phyloP scores from a whole-genome alignment of 2,797 vertebrate genomes.

The Glossophaga mutica region DNA sequence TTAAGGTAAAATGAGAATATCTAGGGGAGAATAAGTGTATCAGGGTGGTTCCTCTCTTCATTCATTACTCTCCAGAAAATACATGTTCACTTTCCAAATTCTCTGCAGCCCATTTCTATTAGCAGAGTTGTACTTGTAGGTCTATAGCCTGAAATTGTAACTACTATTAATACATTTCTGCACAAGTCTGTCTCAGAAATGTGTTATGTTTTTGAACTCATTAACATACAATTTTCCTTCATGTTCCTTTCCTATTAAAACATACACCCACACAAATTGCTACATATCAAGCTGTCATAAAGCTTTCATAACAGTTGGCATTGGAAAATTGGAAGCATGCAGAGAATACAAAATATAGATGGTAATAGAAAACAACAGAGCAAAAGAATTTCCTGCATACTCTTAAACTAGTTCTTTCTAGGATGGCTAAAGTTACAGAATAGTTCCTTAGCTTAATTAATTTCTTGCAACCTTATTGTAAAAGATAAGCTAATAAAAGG shows the following conservation, averaged over 20 bases:
- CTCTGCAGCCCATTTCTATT: neutral
- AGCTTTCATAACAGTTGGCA: conserved; percentile 11
- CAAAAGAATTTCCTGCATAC: neutral
- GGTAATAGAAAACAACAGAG: neutral
- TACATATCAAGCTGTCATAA: neutral
- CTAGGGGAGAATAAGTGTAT: neutral
- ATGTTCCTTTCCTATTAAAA: conserved; percentile 11
- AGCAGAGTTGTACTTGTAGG: neutral
- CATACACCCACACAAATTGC: neutral
- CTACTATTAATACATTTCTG: neutral
- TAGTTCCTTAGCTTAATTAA: neutral
- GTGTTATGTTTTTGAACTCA: neutral
- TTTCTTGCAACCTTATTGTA: neutral
- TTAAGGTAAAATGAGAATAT: neutral
- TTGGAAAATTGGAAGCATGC: neutral
- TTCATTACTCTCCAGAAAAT: neutral
- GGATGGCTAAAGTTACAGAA: neutral
- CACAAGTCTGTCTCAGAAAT: neutral
- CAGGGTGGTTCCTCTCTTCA: neutral
- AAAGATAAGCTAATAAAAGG: neutral
- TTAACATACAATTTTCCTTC: conserved; percentile 3
- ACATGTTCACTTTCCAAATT: neutral
- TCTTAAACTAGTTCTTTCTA: conserved; percentile 7
- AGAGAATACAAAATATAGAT: conserved; percentile 13
- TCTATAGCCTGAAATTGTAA: neutral